These are phyloP conservation scores for Actinemys pallida DNA, from an alignment of 2,113 vertebrate species.

Conservation along the genomic window DNA sequence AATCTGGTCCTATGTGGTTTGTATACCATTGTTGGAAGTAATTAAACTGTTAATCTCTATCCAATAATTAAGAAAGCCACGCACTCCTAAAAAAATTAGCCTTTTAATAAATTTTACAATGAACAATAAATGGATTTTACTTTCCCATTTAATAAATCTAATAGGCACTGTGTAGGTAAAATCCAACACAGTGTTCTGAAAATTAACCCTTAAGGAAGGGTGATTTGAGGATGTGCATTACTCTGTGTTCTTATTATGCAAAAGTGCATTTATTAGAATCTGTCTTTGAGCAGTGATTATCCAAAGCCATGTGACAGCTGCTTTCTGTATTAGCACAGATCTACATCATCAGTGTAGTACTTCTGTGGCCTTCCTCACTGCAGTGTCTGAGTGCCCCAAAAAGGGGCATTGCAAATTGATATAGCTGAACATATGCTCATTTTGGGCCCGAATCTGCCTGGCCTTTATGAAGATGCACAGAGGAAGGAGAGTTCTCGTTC, in stretches of 20 bases:
- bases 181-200: not conserved
- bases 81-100: not conserved
- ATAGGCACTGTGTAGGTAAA: not conserved
- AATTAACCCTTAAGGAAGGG: not conserved
- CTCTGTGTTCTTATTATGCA: not conserved
- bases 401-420: accelerated
- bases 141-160: not conserved
- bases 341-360: not conserved
- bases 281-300: not conserved
- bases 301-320: not conserved
- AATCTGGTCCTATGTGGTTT: not conserved
- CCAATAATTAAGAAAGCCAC: not conserved
- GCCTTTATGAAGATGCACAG: not conserved
- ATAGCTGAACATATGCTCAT: not conserved
- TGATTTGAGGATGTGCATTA: not conserved
- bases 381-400: not conserved
- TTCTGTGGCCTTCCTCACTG: not conserved
- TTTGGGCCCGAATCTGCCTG: not conserved
- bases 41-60: not conserved
- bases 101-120: not conserved
- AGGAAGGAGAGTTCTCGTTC: not conserved
- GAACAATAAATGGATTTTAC: not conserved
- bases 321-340: not conserved
- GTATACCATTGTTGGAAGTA: not conserved
- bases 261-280: not conserved